phyloP scores from a whole-genome alignment of 1,140 invertebrate genomes.

The Pantala flavescens region DNA sequence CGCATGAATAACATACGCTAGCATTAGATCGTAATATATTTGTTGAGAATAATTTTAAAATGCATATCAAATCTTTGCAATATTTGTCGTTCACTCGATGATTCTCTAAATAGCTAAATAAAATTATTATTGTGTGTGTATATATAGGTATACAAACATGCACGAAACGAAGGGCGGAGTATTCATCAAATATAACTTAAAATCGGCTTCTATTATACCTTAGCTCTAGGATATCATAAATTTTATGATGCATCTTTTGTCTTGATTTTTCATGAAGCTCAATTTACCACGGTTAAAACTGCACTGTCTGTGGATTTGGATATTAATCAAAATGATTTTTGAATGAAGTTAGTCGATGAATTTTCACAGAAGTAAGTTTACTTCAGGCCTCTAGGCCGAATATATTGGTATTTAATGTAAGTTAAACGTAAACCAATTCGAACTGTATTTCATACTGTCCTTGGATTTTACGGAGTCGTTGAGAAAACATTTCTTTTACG shows the following conservation, averaged over 20 bases:
- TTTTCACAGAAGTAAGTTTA: background rate
- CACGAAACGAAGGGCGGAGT: background rate
- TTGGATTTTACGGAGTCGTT: background rate
- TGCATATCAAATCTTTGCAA: background rate
- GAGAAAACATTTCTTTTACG: no score
- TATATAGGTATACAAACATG: background rate
- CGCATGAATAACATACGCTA: background rate
- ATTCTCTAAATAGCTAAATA: background rate
- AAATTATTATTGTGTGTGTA: background rate
- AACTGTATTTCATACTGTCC: background rate
- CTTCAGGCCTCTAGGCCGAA: background rate
- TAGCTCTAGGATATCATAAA: background rate
- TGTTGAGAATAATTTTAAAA: background rate
- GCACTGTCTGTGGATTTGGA: background rate
- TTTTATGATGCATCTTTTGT: background rate
- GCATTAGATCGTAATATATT: background rate
- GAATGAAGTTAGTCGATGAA: background rate
- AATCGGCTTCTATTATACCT: background rate
- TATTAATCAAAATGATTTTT: background rate
- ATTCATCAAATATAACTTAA: background rate
- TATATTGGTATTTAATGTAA: background rate
- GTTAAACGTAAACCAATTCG: background rate
- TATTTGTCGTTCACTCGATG: background rate
- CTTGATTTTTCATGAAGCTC: background rate
- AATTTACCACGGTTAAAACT: background rate